phyloP scores from a whole-genome alignment of 2,888 invertebrate genomes.

The Drosophila anomalata region DNA sequence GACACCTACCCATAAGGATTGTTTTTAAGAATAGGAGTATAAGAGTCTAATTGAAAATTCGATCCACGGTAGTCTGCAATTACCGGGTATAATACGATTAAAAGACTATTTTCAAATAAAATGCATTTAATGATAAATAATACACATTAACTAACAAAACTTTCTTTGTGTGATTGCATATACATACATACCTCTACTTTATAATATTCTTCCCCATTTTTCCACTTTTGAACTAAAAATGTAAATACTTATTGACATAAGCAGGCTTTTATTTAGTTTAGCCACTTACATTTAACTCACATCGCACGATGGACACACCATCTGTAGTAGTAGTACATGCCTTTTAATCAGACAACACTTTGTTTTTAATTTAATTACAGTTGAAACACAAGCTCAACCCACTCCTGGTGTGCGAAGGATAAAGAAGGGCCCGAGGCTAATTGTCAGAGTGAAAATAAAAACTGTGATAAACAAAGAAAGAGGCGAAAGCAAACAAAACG shows the following conservation, averaged over 20 bases:
- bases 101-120: too few species aligned
- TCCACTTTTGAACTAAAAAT: neutral
- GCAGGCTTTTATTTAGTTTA: neutral
- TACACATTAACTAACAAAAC: too few species aligned
- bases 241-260: too few species aligned
- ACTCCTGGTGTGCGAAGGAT: conserved; percentile 20
- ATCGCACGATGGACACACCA: neutral
- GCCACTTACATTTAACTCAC: conserved; percentile 7
- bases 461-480: conserved; percentile 70
- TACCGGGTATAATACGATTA: too few species aligned
- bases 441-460: conserved; percentile 61
- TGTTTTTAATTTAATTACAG: conserved; percentile 66
- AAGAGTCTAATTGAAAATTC: too few species aligned
- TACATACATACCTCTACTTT: too few species aligned
- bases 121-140: too few species aligned
- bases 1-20: too few species aligned
- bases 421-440: conserved; percentile 36
- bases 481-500: conserved; percentile 11
- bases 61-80: too few species aligned
- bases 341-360: conserved; percentile 46
- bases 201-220: too few species aligned
- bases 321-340: neutral
- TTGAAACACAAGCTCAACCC: conserved; percentile 24
- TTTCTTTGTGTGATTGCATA: too few species aligned
- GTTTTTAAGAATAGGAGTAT: too few species aligned